Evolutionary conservation across 1,140 invertebrate species (phyloP).

Genomic region (Drosophila melanogaster): DNA sequence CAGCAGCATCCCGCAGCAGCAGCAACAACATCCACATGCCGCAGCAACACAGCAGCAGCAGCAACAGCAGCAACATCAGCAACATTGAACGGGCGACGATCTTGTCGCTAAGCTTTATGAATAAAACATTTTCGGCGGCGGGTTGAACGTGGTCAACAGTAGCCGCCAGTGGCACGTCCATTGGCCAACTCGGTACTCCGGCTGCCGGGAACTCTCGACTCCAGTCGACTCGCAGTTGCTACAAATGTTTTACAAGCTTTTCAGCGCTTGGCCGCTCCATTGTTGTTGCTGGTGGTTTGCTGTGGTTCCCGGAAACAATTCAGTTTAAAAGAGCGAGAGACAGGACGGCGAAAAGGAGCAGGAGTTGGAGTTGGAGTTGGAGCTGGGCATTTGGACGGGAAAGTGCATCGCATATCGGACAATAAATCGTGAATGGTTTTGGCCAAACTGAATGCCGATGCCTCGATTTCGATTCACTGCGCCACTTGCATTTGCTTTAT

Average conservation of each 20-base stretch:
- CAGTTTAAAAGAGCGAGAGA: conserved; percentile 65
- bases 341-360: conserved; percentile 29
- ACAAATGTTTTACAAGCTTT: conserved; percentile 83
- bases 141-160: conserved; percentile 71
- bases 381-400: conserved; percentile 5
- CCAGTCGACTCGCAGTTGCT: conserved; percentile 68
- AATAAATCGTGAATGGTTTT: conserved; percentile 79
- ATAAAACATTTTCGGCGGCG: conserved; percentile 75
- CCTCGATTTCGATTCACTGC: conserved; percentile 71
- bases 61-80: conserved; percentile 23
- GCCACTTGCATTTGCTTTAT: conserved; percentile 82
- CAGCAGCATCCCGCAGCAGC: conserved; percentile 4
- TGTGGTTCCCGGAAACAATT: conserved; percentile 80
- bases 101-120: conserved; percentile 78
- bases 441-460: conserved; percentile 62
- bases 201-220: conserved; percentile 35
- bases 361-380: not conserved
- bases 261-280: conserved; percentile 76
- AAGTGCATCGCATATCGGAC: conserved; percentile 68
- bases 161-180: conserved; percentile 47
- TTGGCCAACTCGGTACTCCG: conserved; percentile 26
- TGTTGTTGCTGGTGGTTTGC: conserved; percentile 55
- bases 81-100: conserved; percentile 68
- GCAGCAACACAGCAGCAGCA: conserved; percentile 9
- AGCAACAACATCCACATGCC: not conserved